phyloP scores from a whole-genome alignment of 2,797 vertebrate genomes.

The Garrulus glandarius region DNA sequence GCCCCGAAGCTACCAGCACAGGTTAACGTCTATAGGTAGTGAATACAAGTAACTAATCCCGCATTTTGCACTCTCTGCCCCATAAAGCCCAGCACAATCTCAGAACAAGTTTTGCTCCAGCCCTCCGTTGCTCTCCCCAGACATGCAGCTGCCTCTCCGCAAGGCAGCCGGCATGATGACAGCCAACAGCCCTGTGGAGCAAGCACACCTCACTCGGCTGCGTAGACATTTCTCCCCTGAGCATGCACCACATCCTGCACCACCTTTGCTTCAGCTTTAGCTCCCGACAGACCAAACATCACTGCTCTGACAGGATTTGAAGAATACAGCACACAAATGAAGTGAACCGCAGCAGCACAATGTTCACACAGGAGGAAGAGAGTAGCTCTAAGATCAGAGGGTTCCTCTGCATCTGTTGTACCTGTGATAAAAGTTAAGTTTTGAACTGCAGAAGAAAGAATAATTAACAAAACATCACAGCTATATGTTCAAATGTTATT shows the following conservation, averaged over 20 bases:
- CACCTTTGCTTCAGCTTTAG: background rate
- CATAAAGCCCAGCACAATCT: accelerated
- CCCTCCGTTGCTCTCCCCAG: background rate
- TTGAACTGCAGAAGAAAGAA: background rate
- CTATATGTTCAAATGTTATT: background rate
- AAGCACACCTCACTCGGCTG: background rate
- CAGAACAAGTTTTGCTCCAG: background rate
- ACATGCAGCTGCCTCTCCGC: background rate
- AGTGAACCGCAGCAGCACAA: accelerated
- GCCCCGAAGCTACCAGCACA: background rate
- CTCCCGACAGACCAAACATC: background rate
- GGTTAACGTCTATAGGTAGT: accelerated
- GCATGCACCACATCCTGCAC: background rate
- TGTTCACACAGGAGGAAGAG: background rate
- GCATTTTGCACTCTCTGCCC: background rate
- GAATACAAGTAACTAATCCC: background rate
- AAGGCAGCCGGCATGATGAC: background rate
- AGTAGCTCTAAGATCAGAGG: accelerated
- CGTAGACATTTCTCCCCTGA: background rate
- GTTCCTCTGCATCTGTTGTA: background rate
- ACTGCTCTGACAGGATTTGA: background rate
- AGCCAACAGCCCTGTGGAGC: background rate
- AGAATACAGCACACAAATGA: background rate
- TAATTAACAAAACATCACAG: background rate
- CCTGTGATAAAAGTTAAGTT: background rate